A percentile compares a stretch with the other conserved stretches of the same genome.
Evolutionary conservation across 2,797 vertebrate genomes (phyloP).

Genomic region (Siniperca undulata): DNA sequence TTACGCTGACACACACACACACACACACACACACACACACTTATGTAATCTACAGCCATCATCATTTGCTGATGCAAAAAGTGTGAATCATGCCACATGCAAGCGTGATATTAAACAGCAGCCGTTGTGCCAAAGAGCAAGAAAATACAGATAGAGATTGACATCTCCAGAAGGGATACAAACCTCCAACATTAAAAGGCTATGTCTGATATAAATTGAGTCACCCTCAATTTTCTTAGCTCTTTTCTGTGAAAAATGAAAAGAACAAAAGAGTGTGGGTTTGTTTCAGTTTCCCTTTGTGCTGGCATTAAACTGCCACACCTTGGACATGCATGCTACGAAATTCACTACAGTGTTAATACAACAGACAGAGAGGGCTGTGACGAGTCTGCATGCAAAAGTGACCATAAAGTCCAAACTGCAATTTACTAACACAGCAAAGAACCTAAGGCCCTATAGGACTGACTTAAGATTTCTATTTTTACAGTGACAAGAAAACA

Average conservation of each 20-base stretch:
- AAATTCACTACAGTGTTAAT: conserved; percentile 59
- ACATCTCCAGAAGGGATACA: conserved; percentile 77
- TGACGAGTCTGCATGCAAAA: conserved; percentile 71
- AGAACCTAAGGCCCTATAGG: conserved; percentile 14
- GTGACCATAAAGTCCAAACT: conserved; percentile 29
- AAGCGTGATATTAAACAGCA: conserved; percentile 78
- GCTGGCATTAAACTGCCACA: conserved; percentile 52
- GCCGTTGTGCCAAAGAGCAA: conserved; percentile 72
- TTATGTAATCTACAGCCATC: conserved; percentile 39
- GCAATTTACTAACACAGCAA: conserved; percentile 41
- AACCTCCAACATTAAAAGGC: conserved; percentile 99
- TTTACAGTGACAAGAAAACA: conserved; percentile 45
- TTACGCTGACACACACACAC: conserved; percentile 46
- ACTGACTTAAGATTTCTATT: conserved; percentile 24
- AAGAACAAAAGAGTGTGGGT: conserved; percentile 77
- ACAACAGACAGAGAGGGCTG: conserved; percentile 47
- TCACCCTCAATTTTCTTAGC: conserved; percentile 98
- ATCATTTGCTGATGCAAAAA: conserved; percentile 35
- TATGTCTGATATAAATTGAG: conserved; percentile 99
- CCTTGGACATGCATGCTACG: conserved; percentile 71
- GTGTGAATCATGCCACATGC: conserved; percentile 72
- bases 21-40: conserved; percentile 19
- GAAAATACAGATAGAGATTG: conserved; percentile 67
- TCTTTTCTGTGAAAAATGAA: conserved; percentile 94
- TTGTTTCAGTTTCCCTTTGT: conserved; percentile 66